Base-by-base conservation (phyloP, 2,113 vertebrate species). In the Gadus macrocephalus region DNA sequence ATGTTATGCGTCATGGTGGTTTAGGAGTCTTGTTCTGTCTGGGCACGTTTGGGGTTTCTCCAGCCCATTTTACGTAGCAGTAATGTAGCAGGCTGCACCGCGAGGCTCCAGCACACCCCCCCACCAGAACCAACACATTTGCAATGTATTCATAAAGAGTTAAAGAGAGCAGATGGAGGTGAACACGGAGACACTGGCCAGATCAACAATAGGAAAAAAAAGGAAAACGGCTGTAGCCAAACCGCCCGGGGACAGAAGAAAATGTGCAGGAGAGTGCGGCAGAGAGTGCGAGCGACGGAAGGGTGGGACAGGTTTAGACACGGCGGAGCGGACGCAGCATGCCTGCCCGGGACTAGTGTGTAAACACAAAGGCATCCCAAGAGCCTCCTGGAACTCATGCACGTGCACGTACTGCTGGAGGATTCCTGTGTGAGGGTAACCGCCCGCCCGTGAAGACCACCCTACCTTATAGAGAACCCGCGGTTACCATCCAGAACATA, bases 301-400 rank as follows among this genome's bases (percentile, higher is more conserved):
- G 20, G 15, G 19, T 69, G 78, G n/a, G 68, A 77, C 82, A 61
- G 76, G 88, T 73, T 69, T 20, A 78, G 74, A 79, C 85, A 82
- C 19, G 85, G 15, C 49, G 42, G 8, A 49, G 12, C 2, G 12
- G 42, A 14, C 12, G 42, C 0, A 69, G 27, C 16, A 17, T 4
- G 55, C 15, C 8, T 2, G 42, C 42, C 2, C 11, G 42, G 8
- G 42, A 25, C 25, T 25, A 49, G 42, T 12, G 2, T 49, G 42
- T 49, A 2, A 14, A 49, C 42, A 49, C 9, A 14, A 49, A 49
- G 42, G 42, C 12, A 49, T 49, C 42, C 42, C 25, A 25, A 25
- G 42, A 9, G 12, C 7, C 42, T 14, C 42, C 42, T 14, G 42
- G 42, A 49, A 49, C 42, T 58, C 14, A 16, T 27, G 19, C 20